Evolutionary conservation across 2,888 invertebrate genomes (phyloP), one percentile per base, ranked within the genome.

Genomic region (Oligia fasciuncula): DNA sequence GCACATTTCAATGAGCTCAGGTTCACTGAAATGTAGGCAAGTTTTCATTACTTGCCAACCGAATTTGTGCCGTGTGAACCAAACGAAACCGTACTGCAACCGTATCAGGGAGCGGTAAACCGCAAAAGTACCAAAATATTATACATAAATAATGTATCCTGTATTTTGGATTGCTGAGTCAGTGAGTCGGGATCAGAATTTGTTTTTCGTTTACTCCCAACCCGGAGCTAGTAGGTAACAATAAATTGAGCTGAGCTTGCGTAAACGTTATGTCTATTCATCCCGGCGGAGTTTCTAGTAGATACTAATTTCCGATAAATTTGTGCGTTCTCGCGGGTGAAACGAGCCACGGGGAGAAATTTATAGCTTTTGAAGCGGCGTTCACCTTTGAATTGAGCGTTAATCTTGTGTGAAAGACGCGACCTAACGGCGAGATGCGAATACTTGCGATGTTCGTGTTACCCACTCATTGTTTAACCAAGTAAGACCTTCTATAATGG

Each of bases 291-390:
- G 93, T 94, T 93, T 91, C 92, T 92, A 93, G 90, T 89, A 91
- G 91, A 91, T 93, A 95, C 95, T 96, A 96, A 95, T 96, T 96
- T 95, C 94, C 94, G 93, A 95, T 96, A 95, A 95, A 96, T 95
- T 95, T 94, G 94, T 94, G 94, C 94, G 94, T 95, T 94, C 94
- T 94, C 94, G 94, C 93, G 94, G 91, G 93, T 94, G 93, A 94
- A 95, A 95, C 95, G 95, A 95, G 94, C 93, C 93, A 91, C 92
- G 90, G 91, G 88, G 92, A 89, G 92, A 94, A 95, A 96, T 96
- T 96, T 96, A 96, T 95, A 92, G 95, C 94, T 93, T 95, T 94
- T 91, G 94, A 94, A 95, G 94, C 93, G 94, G 92, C 94, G 92
- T 95, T 95, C 94, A 95, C 95, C 94, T 96, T 94, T 93, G 95